A percentile compares a stretch with the other conserved stretches of the same genome.
These are phyloP conservation scores for Adela reaumurella DNA, from an alignment of 2,888 invertebrate genomes.

Conservation along the genomic window DNA sequence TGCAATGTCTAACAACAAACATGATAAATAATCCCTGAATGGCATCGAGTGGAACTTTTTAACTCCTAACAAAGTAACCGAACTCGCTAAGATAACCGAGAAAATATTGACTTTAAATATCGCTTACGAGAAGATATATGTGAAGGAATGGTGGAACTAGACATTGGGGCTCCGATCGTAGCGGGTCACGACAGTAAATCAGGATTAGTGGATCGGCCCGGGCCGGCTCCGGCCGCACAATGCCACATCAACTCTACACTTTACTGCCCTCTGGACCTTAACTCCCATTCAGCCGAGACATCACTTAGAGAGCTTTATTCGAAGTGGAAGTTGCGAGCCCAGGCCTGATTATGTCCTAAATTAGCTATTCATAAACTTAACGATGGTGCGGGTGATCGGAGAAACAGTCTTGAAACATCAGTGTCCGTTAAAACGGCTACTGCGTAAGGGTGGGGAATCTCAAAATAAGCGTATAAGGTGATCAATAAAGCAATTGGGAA, in stretches of 20 bases:
- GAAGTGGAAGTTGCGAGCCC: not conserved
- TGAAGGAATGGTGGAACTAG: not conserved
- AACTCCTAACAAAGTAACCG: not conserved
- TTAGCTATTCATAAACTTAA: not conserved
- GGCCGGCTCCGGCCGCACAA: constrained; percentile 20
- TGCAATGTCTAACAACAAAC: not conserved
- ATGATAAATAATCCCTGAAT: not conserved
- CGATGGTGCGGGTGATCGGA: not conserved
- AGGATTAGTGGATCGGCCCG: constrained; percentile 34
- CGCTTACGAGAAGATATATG: constrained; percentile 5
- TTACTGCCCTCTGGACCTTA: constrained; percentile 25
- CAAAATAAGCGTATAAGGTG: not conserved
- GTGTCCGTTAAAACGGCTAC: not conserved
- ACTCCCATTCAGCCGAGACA: not conserved
- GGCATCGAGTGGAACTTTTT: not conserved
- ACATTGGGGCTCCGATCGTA: not conserved
- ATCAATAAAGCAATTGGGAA: not conserved
- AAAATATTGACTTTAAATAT: constrained; percentile 5
- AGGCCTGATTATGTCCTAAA: not conserved
- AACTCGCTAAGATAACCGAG: not conserved
- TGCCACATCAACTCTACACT: constrained; percentile 36
- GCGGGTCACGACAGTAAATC: constrained; percentile 39
- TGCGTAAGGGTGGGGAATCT: not conserved
- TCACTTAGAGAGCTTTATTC: not conserved
- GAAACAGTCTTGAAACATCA: not conserved